Evolutionary conservation across 1,140 invertebrate species (phyloP), one percentile per base, ranked within the genome.

Genomic region (Pogonognathellus flavescens): DNA sequence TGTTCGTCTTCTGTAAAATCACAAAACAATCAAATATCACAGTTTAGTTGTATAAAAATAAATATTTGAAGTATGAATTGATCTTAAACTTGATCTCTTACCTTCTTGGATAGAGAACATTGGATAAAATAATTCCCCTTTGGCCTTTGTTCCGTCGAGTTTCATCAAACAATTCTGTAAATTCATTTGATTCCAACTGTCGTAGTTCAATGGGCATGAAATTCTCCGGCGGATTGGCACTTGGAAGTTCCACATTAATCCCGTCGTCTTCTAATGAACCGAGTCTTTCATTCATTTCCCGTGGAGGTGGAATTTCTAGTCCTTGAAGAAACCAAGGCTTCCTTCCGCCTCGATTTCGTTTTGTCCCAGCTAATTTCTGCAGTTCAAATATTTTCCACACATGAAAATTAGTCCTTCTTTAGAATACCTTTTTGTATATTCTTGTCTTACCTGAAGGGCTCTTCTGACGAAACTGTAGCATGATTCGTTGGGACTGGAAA

Each of bases 391-490:
- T 16, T 16, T 16, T 9, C 1, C 16, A 60, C 16, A 20, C 4
- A n/a, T 3, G n/a, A 20, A 60, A 18, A 18, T 2, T 1, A 0
- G 16, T 20, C 4, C 10, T 6, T 9, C 4, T 18, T 18, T 20
- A 60, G n/a, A n/a, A n/a, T n/a, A n/a, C n/a, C n/a, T n/a, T n/a
- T n/a, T n/a, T n/a, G n/a, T n/a, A n/a, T n/a, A n/a, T n/a, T n/a
- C n/a, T 16, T 7, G 59, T 10, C 86, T 89, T 91, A 94, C 94
- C 91, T 97, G 95, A 55, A 98, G 93, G 8, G 97, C 96, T 88
- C 96, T 93, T 70, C 96, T 92, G 6, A 98, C 96, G 90, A 97
- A 98, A 89, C 96, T 97, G 91, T 98, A 98, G 90, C 97, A 98
- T 8, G 96, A 97, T 91, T 97, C 97, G 89, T 96, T 97, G 6